A percentile compares a stretch with the other conserved stretches of the same genome.
Evolutionary conservation across 2,797 vertebrate species (phyloP).

Genomic region (Acanthurus tractus): DNA sequence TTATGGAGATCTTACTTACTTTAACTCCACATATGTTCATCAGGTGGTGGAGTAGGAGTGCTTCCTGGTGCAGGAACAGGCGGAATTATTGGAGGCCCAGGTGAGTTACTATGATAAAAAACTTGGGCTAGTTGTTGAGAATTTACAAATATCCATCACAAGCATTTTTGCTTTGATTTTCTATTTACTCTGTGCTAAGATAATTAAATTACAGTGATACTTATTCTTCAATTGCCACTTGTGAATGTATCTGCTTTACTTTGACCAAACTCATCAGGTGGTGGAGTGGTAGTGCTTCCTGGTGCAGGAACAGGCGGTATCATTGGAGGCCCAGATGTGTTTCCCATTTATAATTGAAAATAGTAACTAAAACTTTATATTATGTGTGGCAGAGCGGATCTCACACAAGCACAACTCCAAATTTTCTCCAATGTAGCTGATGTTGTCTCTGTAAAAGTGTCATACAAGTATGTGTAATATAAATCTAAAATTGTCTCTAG

Average conservation of each 20-base stretch:
- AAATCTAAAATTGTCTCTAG: neutral
- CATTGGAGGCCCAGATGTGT: slow-evolving; percentile 56
- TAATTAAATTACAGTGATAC: neutral
- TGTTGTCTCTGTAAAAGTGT: neutral
- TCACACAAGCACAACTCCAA: neutral
- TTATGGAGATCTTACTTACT: slow-evolving; percentile 1
- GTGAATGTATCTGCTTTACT: slow-evolving; percentile 4
- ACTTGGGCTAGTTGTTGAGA: no score
- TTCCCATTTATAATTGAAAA: neutral
- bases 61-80: slow-evolving; percentile 57
- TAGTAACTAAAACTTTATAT: neutral
- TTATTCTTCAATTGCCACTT: neutral
- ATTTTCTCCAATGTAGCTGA: neutral
- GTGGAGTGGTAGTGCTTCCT: slow-evolving; percentile 47
- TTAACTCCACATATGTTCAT: slow-evolving; percentile 12
- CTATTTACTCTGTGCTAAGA: neutral
- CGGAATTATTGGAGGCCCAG: slow-evolving; percentile 52
- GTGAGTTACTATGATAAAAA: slow-evolving; percentile 23
- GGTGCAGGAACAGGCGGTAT: slow-evolving; percentile 55
- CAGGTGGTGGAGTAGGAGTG: slow-evolving; percentile 52
- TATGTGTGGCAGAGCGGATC: no score
- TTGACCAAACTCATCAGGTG: slow-evolving; percentile 40
- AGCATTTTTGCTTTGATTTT: neutral
- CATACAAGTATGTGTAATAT: neutral
- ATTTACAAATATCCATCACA: no score